Evolutionary conservation across 2,888 invertebrate species (phyloP).

Genomic region (Horisme vitalbata): DNA sequence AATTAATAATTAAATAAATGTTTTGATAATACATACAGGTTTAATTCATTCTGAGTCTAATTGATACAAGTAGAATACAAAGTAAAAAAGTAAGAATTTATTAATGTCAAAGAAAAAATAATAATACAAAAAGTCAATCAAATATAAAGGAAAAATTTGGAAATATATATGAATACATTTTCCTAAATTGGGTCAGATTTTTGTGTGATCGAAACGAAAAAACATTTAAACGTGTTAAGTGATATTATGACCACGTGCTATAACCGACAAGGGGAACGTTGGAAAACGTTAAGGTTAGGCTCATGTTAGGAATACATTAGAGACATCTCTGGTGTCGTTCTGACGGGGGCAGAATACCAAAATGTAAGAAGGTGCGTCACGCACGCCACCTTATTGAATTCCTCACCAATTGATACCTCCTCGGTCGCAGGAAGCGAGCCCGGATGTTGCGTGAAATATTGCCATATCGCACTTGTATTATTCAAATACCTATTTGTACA

Average conservation of each 20-base stretch:
- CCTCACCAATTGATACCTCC: slow-evolving; percentile 68
- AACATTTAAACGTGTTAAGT: not conserved
- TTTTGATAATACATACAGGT: too few relatives aligned
- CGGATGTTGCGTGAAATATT: slow-evolving; percentile 56
- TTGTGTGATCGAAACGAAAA: slow-evolving; percentile 33
- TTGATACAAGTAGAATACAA: too few relatives aligned
- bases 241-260: slow-evolving; percentile 36
- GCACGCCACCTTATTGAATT: slow-evolving; percentile 65
- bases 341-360: slow-evolving; percentile 59
- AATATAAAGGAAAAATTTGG: too few relatives aligned
- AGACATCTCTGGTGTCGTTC: slow-evolving; percentile 54
- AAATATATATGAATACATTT: too few relatives aligned
- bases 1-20: too few relatives aligned
- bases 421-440: slow-evolving; percentile 63
- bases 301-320: slow-evolving; percentile 42
- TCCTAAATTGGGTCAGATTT: too few relatives aligned
- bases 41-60: too few relatives aligned
- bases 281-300: slow-evolving; percentile 47
- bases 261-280: slow-evolving; percentile 42
- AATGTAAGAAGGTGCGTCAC: slow-evolving; percentile 42
- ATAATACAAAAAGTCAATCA: too few relatives aligned
- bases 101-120: too few relatives aligned
- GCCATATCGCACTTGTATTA: slow-evolving; percentile 39
- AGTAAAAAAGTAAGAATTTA: too few relatives aligned
- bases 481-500: slow-evolving; percentile 26